Evolutionary conservation across 2,888 invertebrate genomes (phyloP), one percentile per base, ranked within the genome.

Genomic region (Hirtodrosophila alboralis): DNA sequence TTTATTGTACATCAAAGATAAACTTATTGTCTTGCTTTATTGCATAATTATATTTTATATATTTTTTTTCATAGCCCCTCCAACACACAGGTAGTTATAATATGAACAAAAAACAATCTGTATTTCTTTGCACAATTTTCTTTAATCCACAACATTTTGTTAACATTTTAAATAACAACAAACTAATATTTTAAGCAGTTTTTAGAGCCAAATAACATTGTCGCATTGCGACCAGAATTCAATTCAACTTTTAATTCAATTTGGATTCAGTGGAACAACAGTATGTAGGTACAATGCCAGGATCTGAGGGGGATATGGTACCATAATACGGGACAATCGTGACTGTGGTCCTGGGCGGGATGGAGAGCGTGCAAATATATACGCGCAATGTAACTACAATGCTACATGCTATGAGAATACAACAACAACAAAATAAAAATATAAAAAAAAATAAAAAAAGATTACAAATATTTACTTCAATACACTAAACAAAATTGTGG

Each of bases 401-500:
- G 67, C 54, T n/a, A n/a, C 18, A 66, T 31, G 54, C 28, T 7
- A 36, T 16, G 21, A 10, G 51, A 38, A 31, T 28, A 33, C 43
- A 47, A 47, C n/a, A n/a, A n/a, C n/a, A n/a, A n/a, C n/a, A n/a
- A n/a, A n/a, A n/a, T n/a, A n/a, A n/a, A n/a, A n/a, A n/a, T n/a
- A n/a, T n/a, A n/a, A n/a, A n/a, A n/a, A n/a, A n/a, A n/a, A n/a
- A n/a, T n/a, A n/a, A n/a, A n/a, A 18, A 43, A 40, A 60, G 27
- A 51, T 62, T 69, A 80, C 65, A 75, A 67, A 75, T 79, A 79
- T 63, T 83, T 60, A 73, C 73, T 56, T 14, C 58, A 36, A 75
- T 70, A 62, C 61, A 77, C 81, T 80, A 81, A 78, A 81, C 78
- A 74, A 84, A 77, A 84, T 77, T 73, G 77, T 84, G 84, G 67